Evolutionary conservation across 2,797 vertebrate genomes (phyloP).

Genomic region (Emys orbicularis): DNA sequence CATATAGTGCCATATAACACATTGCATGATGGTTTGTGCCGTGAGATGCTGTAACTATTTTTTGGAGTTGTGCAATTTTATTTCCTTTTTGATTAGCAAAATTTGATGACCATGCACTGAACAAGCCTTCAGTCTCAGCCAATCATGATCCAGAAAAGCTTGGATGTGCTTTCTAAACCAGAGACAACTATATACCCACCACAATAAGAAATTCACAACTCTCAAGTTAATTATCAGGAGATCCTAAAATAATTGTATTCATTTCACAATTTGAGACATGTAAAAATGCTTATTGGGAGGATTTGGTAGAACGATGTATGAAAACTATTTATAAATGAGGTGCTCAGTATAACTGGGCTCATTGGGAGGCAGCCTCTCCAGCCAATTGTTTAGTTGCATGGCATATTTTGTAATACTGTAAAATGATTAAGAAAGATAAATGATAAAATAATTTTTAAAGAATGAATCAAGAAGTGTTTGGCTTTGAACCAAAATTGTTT

Average conservation of each 20-base stretch:
- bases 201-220: not conserved
- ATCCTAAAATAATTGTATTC: not conserved
- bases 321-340: conserved; percentile 17
- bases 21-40: not conserved
- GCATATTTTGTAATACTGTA: conserved; percentile 3
- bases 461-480: not conserved
- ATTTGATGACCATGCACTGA: conserved; percentile 3
- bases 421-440: conserved; percentile 6
- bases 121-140: conserved; percentile 11
- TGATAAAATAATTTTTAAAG: not conserved
- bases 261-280: not conserved
- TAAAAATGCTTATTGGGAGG: not conserved
- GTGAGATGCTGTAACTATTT: conserved; percentile 19
- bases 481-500: not conserved
- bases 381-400: not conserved
- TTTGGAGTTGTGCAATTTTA: conserved; percentile 50
- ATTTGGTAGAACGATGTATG: not conserved
- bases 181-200: not conserved
- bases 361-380: not conserved
- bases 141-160: conserved; percentile 26
- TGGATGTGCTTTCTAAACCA: not conserved
- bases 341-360: not conserved
- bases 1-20: not conserved
- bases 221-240: not conserved
- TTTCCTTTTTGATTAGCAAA: conserved; percentile 39